phyloP scores from a whole-genome alignment of 2,888 invertebrate genomes.

The Pyrrhia umbra region DNA sequence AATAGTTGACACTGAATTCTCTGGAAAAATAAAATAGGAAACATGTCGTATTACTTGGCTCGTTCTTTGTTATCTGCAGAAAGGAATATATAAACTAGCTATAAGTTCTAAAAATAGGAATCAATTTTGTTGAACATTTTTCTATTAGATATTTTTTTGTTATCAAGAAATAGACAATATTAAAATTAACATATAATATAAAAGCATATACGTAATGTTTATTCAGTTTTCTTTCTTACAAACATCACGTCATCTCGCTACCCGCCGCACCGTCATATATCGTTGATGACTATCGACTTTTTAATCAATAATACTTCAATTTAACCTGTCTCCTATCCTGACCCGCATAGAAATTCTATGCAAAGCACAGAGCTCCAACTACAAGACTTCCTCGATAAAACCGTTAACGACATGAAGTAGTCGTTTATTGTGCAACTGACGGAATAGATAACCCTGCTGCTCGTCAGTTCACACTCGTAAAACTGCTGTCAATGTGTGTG shows the following conservation, averaged over 20 bases:
- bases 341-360: background rate
- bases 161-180: background rate
- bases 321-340: too few relatives aligned
- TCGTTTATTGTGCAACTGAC: slow-evolving; percentile 13
- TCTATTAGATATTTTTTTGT: too few relatives aligned
- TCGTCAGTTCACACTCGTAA: slow-evolving; percentile 51
- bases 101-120: background rate
- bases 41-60: slow-evolving; percentile 50
- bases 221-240: too few relatives aligned
- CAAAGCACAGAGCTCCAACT: background rate
- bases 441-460: slow-evolving; percentile 36
- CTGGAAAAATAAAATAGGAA: slow-evolving; percentile 54
- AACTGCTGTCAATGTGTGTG: slow-evolving; percentile 33
- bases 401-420: slow-evolving; percentile 20
- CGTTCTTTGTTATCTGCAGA: slow-evolving; percentile 40
- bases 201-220: too few relatives aligned
- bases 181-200: too few relatives aligned
- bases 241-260: too few relatives aligned
- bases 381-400: slow-evolving; percentile 14
- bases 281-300: too few relatives aligned
- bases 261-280: too few relatives aligned
- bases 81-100: slow-evolving; percentile 32
- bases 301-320: too few relatives aligned
- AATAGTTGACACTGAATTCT: slow-evolving; percentile 63
- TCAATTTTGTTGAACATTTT: background rate